Evolutionary conservation across 2,113 vertebrate species (phyloP).

Genomic region (Stigmatopora argus): DNA sequence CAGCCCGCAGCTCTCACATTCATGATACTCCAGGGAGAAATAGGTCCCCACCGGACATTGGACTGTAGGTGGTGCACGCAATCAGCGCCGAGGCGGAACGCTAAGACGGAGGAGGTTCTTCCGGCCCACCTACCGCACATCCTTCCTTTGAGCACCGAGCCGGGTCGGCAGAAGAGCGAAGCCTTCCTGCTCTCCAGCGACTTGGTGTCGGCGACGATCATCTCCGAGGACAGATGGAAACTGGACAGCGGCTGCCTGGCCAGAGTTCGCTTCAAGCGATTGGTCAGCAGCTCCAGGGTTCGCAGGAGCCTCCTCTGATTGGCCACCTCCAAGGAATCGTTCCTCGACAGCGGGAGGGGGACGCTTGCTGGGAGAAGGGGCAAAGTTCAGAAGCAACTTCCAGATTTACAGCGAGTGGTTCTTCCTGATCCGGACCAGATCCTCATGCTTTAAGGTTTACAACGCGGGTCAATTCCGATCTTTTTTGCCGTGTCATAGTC

Average conservation of each 20-base stretch:
- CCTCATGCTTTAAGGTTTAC: no score
- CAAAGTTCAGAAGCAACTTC: constrained; percentile 30
- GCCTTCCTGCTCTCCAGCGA: constrained; percentile 85
- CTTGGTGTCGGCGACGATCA: constrained; percentile 86
- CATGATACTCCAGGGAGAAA: constrained; percentile 82
- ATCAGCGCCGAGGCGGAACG: constrained; percentile 3
- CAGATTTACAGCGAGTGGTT: no score
- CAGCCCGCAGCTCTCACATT: constrained; percentile 89
- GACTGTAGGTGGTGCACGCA: constrained; percentile 65
- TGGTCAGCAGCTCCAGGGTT: constrained; percentile 86
- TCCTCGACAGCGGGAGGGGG: constrained; percentile 86
- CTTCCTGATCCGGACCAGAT: no score
- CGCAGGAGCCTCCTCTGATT: constrained; percentile 88
- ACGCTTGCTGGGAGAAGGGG: constrained; percentile 86
- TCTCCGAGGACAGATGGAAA: constrained; percentile 84
- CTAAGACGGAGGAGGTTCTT: not conserved
- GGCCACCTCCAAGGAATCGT: constrained; percentile 85
- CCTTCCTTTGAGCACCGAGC: constrained; percentile 86
- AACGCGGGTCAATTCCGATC: no score
- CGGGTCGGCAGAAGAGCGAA: constrained; percentile 86
- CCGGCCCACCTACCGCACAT: constrained; percentile 85
- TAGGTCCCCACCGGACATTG: constrained; percentile 91
- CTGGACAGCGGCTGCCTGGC: constrained; percentile 84
- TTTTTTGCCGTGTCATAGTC: no score
- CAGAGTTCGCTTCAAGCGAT: constrained; percentile 85